Conservation (phyloP, 2,113 vertebrate species). For the Verasper variegatus region DNA sequence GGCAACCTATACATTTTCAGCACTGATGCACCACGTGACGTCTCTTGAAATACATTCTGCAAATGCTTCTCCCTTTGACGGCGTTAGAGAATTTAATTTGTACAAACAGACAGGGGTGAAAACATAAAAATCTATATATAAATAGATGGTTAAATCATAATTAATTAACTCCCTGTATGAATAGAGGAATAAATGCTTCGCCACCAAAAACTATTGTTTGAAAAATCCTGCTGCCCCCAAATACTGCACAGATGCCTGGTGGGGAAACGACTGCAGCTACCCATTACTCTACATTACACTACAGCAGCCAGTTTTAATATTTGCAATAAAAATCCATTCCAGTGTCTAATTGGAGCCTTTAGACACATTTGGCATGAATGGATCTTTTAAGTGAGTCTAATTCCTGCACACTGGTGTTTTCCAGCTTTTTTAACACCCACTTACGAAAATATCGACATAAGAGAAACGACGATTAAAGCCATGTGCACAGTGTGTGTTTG, state of each 20-base stretch:
- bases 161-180: no score
- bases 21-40: neutral
- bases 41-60: neutral
- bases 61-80: no score
- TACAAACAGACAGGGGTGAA: no score
- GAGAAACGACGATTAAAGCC: conserved; percentile 46
- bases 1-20: neutral
- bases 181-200: no score
- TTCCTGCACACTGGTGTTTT: conserved; percentile 32
- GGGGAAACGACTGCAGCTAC: conserved; percentile 14
- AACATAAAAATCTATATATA: no score
- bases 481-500: conserved; percentile 6
- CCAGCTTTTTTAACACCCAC: conserved; percentile 62
- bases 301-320: conserved; percentile 55
- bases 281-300: conserved; percentile 38
- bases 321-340: conserved; percentile 65
- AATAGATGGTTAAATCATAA: no score
- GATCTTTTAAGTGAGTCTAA: conserved; percentile 30
- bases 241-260: conserved; percentile 26
- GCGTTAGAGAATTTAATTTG: no score
- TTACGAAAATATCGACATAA: conserved; percentile 38
- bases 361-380: conserved; percentile 49
- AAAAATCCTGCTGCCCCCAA: neutral
- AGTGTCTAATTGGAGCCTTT: conserved; percentile 56
- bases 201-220: neutral